Base-by-base conservation (phyloP, 2,113 vertebrate genomes). In the Pseudorhombus dupliciocellatus region DNA sequence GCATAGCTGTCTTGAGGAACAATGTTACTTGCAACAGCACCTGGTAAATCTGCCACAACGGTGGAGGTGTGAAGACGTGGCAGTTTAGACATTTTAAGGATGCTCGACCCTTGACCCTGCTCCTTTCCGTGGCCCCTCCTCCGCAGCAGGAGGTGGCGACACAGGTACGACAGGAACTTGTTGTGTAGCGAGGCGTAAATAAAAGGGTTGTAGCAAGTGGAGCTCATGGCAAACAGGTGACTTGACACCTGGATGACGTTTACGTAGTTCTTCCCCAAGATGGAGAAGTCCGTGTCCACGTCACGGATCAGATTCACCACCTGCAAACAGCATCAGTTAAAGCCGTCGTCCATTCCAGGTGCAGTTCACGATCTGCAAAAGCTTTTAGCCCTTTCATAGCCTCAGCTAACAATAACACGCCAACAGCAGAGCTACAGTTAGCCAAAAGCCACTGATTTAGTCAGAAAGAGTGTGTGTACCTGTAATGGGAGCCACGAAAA, bases 401-500 rank as follows among this genome's bases (percentile, higher is more conserved):
- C 16, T 46, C 5, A 46, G 42, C 16, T 46, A 46, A 7, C 16
- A 16, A 16, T 46, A 46, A 18, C 42, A 4, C 7, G 42, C 18
- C 18, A 46, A 46, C 42, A 16, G 8, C 18, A 34, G 7, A n/a
- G 20, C 20, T 50, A 50, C n/a, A 50, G 46, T 50, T 50, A 50
- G 46, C 2, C 1, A 8, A 50, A 50, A 21, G 46, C 46, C 21
- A 8, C 46, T 50, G 20, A 50, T n/a, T 50, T 1, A 50, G 46
- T n/a, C 46, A 21, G 20, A 15, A 15, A 20, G 2, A n/a, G 20
- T n/a, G 46, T 5, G 20, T n/a, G 24, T 75, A 95, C 93, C 87
- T 96, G 95, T 64, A 97, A 92, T 12, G 96, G 96, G 21, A 96
- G 92, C 96, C 95, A 97, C 40, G 95, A 96, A 83, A 95, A 56